Base-by-base conservation (phyloP, 2,113 vertebrate species). In the Typhlomys cinereus region DNA sequence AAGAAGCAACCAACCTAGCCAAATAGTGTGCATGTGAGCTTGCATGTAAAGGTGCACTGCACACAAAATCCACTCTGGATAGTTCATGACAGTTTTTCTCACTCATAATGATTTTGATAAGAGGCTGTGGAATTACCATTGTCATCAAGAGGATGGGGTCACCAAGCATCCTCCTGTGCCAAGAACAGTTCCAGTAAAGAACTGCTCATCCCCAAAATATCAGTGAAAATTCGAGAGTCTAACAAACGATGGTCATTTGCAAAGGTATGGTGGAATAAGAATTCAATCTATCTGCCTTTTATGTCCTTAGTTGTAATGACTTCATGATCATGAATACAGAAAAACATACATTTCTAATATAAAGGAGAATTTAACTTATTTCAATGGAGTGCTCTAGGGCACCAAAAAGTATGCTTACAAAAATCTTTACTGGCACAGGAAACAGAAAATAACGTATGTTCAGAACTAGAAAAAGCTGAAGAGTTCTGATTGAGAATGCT, bases 391-490 rank as follows among this genome's bases (percentile, higher is more conserved):
- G 81, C 61, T 84, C 57, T 25, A 1, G 41, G 41, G 69, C 12
- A 52, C n/a, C n/a, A 31, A 44, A 85, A 94, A 76, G n/a, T 15
- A 69, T 69, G 7, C 36, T 87, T 85, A 75, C 52, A 73, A 93
- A n/a, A 39, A 71, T 62, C 20, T 79, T 71, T 95, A 78, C 67
- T 36, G n/a, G 13, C 54, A 84, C 71, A 6, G 9, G 29, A 86
- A 90, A 75, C 61, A 2, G 25, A 17, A 80, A 95, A 36, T 71
- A 78, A 10, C 36, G 7, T 44, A 31, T 7, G 2, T 34, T 61
- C 15, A 59, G 61, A 83, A 69, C 18, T 75, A 3, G 34, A 85
- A 78, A 84, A 1, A 29, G 8, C 36, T 44, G 78, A 66, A 34
- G 15, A 80, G 46, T 8, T 18, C 9, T 69, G 31, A 59, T 64